Evolutionary conservation across 92 coral and sea anemone species (phyloP).

Genomic region (Parazoanthus darwini): DNA sequence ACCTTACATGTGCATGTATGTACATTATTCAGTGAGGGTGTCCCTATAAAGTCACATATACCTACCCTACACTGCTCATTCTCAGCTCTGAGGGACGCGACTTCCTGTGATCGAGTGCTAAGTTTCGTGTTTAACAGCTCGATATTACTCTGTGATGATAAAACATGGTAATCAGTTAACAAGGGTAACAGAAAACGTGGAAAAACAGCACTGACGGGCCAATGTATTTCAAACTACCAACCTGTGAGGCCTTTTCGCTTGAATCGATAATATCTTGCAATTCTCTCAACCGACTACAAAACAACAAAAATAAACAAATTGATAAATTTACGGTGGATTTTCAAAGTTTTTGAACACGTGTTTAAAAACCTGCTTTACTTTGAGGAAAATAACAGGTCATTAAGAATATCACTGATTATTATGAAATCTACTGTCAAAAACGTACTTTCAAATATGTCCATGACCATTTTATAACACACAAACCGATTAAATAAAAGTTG

Average conservation of each 20-base stretch:
- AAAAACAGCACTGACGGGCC: too few relatives aligned
- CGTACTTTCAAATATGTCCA: neutral
- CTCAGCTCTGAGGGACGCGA: conserved; percentile 82
- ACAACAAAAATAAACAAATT: neutral
- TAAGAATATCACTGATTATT: too few relatives aligned
- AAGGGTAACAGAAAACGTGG: too few relatives aligned
- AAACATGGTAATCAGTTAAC: neutral
- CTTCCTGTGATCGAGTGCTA: conserved; percentile 91
- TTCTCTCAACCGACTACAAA: conserved; percentile 81
- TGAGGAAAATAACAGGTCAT: too few relatives aligned
- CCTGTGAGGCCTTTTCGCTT: conserved; percentile 90
- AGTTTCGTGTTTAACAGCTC: conserved; percentile 84
- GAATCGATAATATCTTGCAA: conserved; percentile 84
- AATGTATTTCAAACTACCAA: conserved; percentile 18
- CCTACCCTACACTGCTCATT: conserved; percentile 89
- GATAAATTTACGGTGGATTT: too few relatives aligned
- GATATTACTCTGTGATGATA: conserved; percentile 64
- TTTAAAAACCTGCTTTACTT: too few relatives aligned
- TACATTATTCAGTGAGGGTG: neutral
- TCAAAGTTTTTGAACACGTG: too few relatives aligned
- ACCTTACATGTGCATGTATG: neutral
- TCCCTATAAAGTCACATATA: neutral
- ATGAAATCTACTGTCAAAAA: neutral
- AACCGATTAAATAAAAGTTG: too few relatives aligned
- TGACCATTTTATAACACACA: too few relatives aligned